These are phyloP conservation scores for Drosophila barbarae DNA, from an alignment of 2,888 invertebrate genomes.

Conservation along the genomic window DNA sequence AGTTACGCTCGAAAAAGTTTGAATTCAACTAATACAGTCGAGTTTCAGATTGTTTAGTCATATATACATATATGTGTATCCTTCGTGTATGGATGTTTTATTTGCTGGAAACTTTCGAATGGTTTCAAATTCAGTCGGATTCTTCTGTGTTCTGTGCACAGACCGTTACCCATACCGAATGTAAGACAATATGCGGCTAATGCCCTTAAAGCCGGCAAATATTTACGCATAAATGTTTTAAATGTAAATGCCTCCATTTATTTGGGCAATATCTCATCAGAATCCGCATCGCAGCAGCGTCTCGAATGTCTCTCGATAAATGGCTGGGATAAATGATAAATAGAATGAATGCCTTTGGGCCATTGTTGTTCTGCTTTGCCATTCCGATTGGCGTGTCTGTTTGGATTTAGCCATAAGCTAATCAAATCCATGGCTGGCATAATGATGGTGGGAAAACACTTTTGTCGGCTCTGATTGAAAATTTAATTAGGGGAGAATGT, in stretches of 20 bases:
- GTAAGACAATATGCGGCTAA: conserved; percentile 40
- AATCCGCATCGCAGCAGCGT: conserved; percentile 16
- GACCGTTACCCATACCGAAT: conserved; percentile 20
- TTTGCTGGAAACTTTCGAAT: conserved; percentile 47
- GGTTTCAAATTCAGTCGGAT: conserved; percentile 38
- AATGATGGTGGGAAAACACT: conserved; percentile 54
- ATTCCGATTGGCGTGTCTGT: conserved; percentile 53
- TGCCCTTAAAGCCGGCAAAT: conserved; percentile 48
- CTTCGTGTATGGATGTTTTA: conserved; percentile 44
- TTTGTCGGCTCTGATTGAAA: conserved; percentile 46
- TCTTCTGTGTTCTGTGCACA: conserved; percentile 15
- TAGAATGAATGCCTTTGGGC: conserved; percentile 67
- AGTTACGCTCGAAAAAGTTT: conserved; percentile 62
- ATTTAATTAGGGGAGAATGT: conserved; percentile 35
- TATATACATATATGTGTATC: conserved; percentile 8
- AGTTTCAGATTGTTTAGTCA: conserved; percentile 44
- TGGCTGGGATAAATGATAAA: conserved; percentile 74
- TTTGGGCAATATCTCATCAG: conserved; percentile 54
- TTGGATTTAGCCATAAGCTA: conserved; percentile 69
- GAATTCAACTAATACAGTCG: conserved; percentile 51
- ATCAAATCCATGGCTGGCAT: conserved; percentile 71
- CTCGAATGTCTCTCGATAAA: conserved; percentile 69
- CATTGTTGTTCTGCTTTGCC: conserved; percentile 26
- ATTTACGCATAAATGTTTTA: conserved; percentile 62
- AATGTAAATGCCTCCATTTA: conserved; percentile 67